Percentiles rank a stretch among this genome's conserved stretches.
These are phyloP conservation scores for Agrotis exclamationis DNA, from an alignment of 2,888 invertebrate genomes.

Conservation along the genomic window DNA sequence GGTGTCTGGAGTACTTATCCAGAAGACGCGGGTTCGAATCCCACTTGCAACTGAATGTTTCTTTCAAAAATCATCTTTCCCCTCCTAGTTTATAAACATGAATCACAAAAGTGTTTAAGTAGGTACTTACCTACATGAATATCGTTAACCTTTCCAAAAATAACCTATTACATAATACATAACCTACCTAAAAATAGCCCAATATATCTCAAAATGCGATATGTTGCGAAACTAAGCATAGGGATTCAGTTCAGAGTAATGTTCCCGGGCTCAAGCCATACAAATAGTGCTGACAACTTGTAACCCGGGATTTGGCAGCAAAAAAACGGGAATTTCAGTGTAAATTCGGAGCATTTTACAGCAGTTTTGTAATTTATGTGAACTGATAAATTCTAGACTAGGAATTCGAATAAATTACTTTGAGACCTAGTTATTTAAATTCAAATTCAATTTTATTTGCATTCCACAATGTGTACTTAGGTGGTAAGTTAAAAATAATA, in stretches of 20 bases:
- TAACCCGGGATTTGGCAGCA: slow-evolving; percentile 47
- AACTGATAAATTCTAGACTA: slow-evolving; percentile 1
- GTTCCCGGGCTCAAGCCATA: slow-evolving; percentile 37
- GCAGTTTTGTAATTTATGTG: slow-evolving; percentile 21
- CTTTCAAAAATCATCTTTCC: no score
- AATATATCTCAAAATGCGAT: slow-evolving; percentile 33
- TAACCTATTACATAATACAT: not conserved
- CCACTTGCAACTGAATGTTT: no score
- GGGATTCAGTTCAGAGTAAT: slow-evolving; percentile 53
- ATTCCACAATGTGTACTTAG: no score
- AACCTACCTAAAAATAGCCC: not conserved
- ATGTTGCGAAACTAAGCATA: slow-evolving; percentile 50
- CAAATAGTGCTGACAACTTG: slow-evolving; percentile 54
- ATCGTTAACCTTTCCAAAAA: not conserved
- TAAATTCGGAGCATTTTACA: slow-evolving; percentile 9
- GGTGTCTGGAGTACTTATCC: no score
- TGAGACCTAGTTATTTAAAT: no score
- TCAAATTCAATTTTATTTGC: no score
- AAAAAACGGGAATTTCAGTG: slow-evolving; percentile 49
- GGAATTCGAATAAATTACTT: slow-evolving; percentile 18
- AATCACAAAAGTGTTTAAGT: not conserved
- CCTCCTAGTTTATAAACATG: not conserved
- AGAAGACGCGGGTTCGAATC: no score
- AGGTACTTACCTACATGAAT: not conserved
- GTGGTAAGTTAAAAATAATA: no score